These are phyloP conservation scores for Ceratosolen fusciceps DNA, from an alignment of 1,140 invertebrate species.

Conservation along the genomic window DNA sequence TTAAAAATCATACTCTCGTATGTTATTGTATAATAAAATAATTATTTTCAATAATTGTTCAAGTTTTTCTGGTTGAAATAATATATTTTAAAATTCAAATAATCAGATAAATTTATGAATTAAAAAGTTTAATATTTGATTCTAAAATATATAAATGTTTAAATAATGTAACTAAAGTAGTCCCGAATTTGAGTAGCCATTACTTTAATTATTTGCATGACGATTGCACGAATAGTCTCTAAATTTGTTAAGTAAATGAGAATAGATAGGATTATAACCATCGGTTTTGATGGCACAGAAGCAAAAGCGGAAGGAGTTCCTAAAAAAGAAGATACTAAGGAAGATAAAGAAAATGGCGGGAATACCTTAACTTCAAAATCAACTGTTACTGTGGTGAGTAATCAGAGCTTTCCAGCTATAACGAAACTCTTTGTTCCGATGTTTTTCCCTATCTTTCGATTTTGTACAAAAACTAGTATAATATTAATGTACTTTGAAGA, in stretches of 20 bases:
- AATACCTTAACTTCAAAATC: constrained; percentile 60
- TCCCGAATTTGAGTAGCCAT: constrained; percentile 18
- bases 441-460: constrained; percentile 34
- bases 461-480: background rate
- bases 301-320: constrained; percentile 65
- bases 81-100: too few species aligned
- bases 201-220: constrained; percentile 55
- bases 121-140: too few species aligned
- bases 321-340: constrained; percentile 68
- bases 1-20: too few species aligned
- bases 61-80: too few species aligned
- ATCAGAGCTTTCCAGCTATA: constrained; percentile 44
- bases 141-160: background rate
- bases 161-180: too few species aligned
- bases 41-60: too few species aligned
- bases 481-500: constrained; percentile 5
- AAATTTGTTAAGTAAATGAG: constrained; percentile 60
- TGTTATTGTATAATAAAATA: too few species aligned
- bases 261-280: constrained; percentile 67
- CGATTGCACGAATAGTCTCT: constrained; percentile 53
- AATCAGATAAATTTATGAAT: too few species aligned
- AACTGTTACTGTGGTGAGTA: constrained; percentile 68
- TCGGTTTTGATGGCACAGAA: constrained; percentile 69
- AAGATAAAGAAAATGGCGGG: constrained; percentile 70
- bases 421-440: constrained; percentile 33